Evolutionary conservation across 2,888 invertebrate genomes (phyloP), one percentile per base, ranked within the genome.

Genomic region (Phengaris arion): DNA sequence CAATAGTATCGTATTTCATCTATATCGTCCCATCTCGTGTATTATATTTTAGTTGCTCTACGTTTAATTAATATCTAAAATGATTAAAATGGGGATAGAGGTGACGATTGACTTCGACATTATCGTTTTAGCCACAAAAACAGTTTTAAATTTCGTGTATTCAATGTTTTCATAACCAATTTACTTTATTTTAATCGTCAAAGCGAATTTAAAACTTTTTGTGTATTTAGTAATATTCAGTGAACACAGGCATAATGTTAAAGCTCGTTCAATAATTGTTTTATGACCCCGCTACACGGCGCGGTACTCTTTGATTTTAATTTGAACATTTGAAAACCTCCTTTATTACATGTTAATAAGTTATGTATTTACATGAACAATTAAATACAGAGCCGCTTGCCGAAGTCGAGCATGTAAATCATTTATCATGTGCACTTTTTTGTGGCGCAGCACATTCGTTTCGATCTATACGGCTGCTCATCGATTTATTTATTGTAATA

Each of bases 401-500:
- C 70, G 70, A 51, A 15, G 70, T 51, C 70, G 70, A 22, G 15
- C 15, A 10, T 70, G 51, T 70, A 51, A 51, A 52, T 52, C 52
- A 72, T 72, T 72, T 72, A 72, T 72, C 72, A 72, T 35, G 22
- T 73, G 64, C 74, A 51, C 75, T 77, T 79, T 35, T 77, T 74
- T 78, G 73, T 75, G 15, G 13, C 45, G 76, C 74, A 74, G 59
- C 74, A 77, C 77, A 75, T 77, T 79, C 76, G 75, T 74, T 70
- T 77, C 57, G 68, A 85, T 77, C 75, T 54, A 86, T 86, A 84
- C 82, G 83, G 82, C 79, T 83, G 83, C 83, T 82, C 84, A 87
- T 87, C 85, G 89, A 89, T 90, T 87, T 90, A 88, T 91, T 88
- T 88, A 89, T 89, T 85, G 87, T 85, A 83, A 85, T 83, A 83